Percentiles rank a stretch among this genome's conserved stretches.
These are phyloP conservation scores for Tipula vernalis DNA, from an alignment of 2,888 invertebrate species.

Conservation along the genomic window DNA sequence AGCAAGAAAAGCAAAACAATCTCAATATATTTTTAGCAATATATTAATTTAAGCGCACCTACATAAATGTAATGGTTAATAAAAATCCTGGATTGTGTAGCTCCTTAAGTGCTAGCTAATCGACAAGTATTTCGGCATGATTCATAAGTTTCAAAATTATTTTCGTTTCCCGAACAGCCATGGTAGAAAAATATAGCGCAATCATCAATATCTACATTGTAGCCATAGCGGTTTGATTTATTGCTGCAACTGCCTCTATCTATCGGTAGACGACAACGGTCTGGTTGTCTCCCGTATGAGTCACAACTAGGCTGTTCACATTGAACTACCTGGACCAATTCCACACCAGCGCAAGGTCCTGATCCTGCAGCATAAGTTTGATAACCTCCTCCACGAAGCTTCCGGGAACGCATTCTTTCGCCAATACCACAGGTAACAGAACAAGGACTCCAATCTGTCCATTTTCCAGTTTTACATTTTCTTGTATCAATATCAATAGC, in stretches of 20 bases:
- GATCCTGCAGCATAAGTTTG: conserved; percentile 17
- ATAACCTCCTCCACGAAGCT: neutral
- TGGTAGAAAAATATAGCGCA: conserved; percentile 80
- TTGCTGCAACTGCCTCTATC: conserved; percentile 66
- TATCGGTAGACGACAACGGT: conserved; percentile 27
- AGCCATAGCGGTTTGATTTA: conserved; percentile 76
- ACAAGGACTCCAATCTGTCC: conserved; percentile 77
- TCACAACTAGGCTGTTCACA: neutral
- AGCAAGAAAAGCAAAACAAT: too few species aligned
- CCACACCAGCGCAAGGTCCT: conserved; percentile 26
- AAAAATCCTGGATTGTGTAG: neutral
- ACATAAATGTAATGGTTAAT: too few species aligned
- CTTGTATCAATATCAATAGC: conserved; percentile 13
- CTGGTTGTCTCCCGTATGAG: conserved; percentile 20
- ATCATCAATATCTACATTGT: conserved; percentile 44
- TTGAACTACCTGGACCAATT: neutral
- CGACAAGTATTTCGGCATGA: conserved; percentile 56
- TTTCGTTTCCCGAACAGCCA: conserved; percentile 80
- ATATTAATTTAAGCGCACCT: too few species aligned
- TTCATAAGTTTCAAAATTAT: conserved; percentile 67
- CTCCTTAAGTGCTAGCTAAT: neutral
- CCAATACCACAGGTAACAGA: conserved; percentile 69
- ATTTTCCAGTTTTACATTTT: conserved; percentile 50
- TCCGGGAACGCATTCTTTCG: conserved; percentile 45
- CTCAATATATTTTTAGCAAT: too few species aligned